Evolutionary conservation across 1,140 invertebrate species (phyloP).

Genomic region (Vanessa tameamea): DNA sequence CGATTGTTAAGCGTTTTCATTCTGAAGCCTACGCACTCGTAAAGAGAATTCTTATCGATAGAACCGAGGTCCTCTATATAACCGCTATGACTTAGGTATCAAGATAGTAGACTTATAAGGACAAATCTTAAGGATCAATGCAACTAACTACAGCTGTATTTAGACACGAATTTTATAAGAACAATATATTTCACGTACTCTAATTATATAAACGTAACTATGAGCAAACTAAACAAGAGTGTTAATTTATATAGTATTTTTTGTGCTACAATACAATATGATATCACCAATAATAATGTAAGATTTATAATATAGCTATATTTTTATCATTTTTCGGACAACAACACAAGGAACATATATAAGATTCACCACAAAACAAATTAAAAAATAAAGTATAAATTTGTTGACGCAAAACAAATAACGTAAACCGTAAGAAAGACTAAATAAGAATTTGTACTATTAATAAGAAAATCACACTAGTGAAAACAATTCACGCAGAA

Average conservation of each 20-base stretch:
- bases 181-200: constrained; percentile 41
- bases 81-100: constrained; percentile 73
- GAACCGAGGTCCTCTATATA: constrained; percentile 47
- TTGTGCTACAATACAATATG: constrained; percentile 58
- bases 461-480: constrained; percentile 49
- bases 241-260: constrained; percentile 38
- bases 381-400: constrained; percentile 42
- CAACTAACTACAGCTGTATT: constrained; percentile 47
- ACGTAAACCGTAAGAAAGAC: constrained; percentile 58
- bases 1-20: constrained; percentile 67
- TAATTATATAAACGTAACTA: constrained; percentile 38
- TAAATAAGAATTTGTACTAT: constrained; percentile 71
- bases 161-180: constrained; percentile 48
- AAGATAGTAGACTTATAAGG: constrained; percentile 60
- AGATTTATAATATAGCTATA: constrained; percentile 36
- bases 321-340: constrained; percentile 27
- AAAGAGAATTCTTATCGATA: constrained; percentile 31
- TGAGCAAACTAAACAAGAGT: constrained; percentile 39
- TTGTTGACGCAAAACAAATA: constrained; percentile 39
- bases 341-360: constrained; percentile 43
- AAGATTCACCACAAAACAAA: constrained; percentile 51
- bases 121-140: constrained; percentile 59
- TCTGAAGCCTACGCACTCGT: constrained; percentile 55
- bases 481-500: constrained; percentile 41
- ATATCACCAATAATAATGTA: constrained; percentile 37